Evolutionary conservation across 2,113 vertebrate genomes (phyloP), one percentile per base, ranked within the genome.

Genomic region (Forbesichthys agassizii): DNA sequence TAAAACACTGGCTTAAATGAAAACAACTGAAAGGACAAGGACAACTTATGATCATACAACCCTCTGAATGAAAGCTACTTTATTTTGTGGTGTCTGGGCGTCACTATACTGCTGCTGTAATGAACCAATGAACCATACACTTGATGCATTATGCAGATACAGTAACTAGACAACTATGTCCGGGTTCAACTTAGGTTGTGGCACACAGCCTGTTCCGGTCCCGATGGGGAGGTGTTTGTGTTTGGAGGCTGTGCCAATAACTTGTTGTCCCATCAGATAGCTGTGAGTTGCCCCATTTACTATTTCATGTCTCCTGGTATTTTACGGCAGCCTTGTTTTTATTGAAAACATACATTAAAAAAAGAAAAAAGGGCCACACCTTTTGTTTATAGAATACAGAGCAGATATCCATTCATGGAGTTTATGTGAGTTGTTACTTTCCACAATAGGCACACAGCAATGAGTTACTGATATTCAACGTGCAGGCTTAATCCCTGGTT

Each of bases 201-300:
- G 98, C 98, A 99, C 73, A 96, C 98, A 0, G 96, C 98, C 1
- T 97, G 96, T 74, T 87, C 93, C 0, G 96, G 96, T 11, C 93
- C 94, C 6, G 96, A 98, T 73, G 98, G 96, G 14, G 96, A 99
- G 87, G 95, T 99, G 48, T 94, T 98, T 71, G 93, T 98, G 74
- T 99, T 99, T 1, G 97, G 98, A 62, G 98, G 98, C n/a, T 99
- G 98, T 67, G 96, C 97, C 84, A 99, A 98, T 90, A 97, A 99
- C 82, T 85, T 98, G 0, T 90, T 99, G 33, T 95, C 96, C 66
- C 94, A 96, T 27, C 92, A 95, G 1, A 94, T 92, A 94, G 96
- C 98, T 48, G 98, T 99, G 87, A 96, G 94, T 91, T 66, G 16
- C 11, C 13, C 14, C 42, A 47, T 48, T 12, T 14, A 49, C 47